Evolutionary conservation across 2,113 vertebrate species (phyloP), one percentile per base, ranked within the genome.

Genomic region (Periophthalmus modestus): DNA sequence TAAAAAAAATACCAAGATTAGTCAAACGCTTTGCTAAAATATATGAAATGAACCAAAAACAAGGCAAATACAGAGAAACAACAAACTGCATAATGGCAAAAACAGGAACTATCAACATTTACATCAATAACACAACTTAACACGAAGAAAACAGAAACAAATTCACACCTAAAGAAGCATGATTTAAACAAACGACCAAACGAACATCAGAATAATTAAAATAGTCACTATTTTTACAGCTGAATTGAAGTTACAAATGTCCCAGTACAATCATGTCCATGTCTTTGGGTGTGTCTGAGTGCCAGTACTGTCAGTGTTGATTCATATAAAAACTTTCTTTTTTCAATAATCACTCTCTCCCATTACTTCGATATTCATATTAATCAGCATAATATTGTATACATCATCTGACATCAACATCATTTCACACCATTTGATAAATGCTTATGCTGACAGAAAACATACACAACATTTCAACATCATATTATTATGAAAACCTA

Each of bases 341-440:
- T 28, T 33, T 1, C 5, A 61, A 57, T 10, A 57, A 57, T 57
- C 10, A 57, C n/a, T 43, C 11, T 43, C 6, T 0, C 10, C 39
- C 23, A 23, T 57, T n/a, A 36, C 33, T 39, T 34, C 33, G 1
- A 61, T 28, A 61, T 28, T 61, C 67, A 36, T 36, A 59, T 46
- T 69, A 66, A 69, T 73, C 66, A 75, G 1, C 39, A 43, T 1
- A 43, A 43, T 9, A 43, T 43, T 10, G 1, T 0, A 10, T 43
- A 43, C 39, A 43, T 43, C 39, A 9, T 39, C 7, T 39, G 9
- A 28, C 28, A 28, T 28, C 66, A 72, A 68, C 68, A 73, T 57
- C 66, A 63, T 24, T 12, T 12, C 72, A 66, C 46, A 48, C 76
- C 68, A 18, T 36, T 13, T 46, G 13, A 50, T 16, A 68, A 73